Evolutionary conservation across 2,888 invertebrate species (phyloP), one percentile per base, ranked within the genome.

Genomic region (Microplitis deprimator): DNA sequence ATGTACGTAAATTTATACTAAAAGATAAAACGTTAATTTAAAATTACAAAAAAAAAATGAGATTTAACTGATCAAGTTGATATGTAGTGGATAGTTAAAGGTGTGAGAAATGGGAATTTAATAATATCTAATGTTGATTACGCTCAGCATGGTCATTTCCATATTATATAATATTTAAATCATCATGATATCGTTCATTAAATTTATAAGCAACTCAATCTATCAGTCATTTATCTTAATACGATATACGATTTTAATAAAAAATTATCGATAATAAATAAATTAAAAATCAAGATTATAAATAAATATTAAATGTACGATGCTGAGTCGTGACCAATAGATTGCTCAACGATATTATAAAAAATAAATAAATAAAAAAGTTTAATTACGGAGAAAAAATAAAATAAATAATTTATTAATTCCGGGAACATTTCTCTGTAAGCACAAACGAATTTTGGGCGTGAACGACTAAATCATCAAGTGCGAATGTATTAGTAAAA

Each of bases 351-450:
- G 79, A 80, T 81, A 80, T 79, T 81, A 80, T 73, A 78, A 77
- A 78, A 72, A 75, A 79, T 76, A 72, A 69, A 73, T 62, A 61
- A 72, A 72, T 20, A 13, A 62, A 17, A 70, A 68, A 75, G 5
- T 61, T 38, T 38, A 29, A 67, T 67, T 13, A 38, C 13, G 17
- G 50, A 59, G n/a, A 59, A 29, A 70, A 70, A 59, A 29, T 59
- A 17, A 20, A 50, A 73, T 41, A 40, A 50, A 72, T 72, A 65
- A 61, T 61, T 67, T 72, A 71, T 62, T 50, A 79, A 29, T 77
- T 80, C 77, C 76, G 80, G 81, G 81, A 81, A 82, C 82, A 82
- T 80, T 82, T 82, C 81, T 82, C 79, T 81, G 81, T 82, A 81
- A 82, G 80, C 78, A 79, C 78, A 80, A 82, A 78, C 77, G 76